Evolutionary conservation across 2,797 vertebrate species (phyloP).

Genomic region (Acipenser oxyrinchus): DNA sequence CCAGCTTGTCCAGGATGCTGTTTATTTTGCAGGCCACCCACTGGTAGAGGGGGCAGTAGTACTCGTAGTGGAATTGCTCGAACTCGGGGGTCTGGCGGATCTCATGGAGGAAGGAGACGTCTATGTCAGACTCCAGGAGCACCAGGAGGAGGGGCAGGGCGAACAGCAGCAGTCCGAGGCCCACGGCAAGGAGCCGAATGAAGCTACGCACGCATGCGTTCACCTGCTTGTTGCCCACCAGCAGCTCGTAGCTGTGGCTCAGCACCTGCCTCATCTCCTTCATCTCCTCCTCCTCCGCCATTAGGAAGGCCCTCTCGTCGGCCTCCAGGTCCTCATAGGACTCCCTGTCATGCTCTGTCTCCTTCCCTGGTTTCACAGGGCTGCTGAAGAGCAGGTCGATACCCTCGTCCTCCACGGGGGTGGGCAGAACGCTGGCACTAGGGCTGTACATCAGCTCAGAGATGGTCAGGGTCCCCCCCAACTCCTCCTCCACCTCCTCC

Average conservation of each 20-base stretch:
- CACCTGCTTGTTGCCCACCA: slow-evolving; percentile 73
- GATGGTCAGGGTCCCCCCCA: slow-evolving; percentile 64
- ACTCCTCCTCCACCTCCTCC: slow-evolving; percentile 35
- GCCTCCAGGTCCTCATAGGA: slow-evolving; percentile 80
- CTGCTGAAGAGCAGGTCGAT: slow-evolving; percentile 85
- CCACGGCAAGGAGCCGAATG: slow-evolving; percentile 77
- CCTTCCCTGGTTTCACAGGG: slow-evolving; percentile 68
- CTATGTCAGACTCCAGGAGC: slow-evolving; percentile 89
- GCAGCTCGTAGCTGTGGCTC: slow-evolving; percentile 66
- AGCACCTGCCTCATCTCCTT: slow-evolving; percentile 63
- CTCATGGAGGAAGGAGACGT: slow-evolving; percentile 91
- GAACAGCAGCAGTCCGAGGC: slow-evolving; percentile 76
- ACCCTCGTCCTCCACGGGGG: slow-evolving; percentile 74
- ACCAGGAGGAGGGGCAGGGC: slow-evolving; percentile 87
- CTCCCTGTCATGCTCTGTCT: slow-evolving; percentile 81
- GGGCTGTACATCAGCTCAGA: slow-evolving; percentile 86
- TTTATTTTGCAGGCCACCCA: slow-evolving; percentile 86
- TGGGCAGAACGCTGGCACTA: slow-evolving; percentile 86
- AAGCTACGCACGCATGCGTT: slow-evolving; percentile 79
- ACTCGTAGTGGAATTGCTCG: slow-evolving; percentile 92
- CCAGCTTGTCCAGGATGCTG: slow-evolving; percentile 70
- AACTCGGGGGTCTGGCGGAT: slow-evolving; percentile 94
- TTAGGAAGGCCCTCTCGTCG: slow-evolving; percentile 73
- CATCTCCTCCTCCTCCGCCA: slow-evolving; percentile 68
- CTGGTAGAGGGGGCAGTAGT: slow-evolving; percentile 88